These are phyloP conservation scores for Rousettus madagascariensis DNA, from an alignment of 2,797 vertebrate genomes.

Conservation along the genomic window DNA sequence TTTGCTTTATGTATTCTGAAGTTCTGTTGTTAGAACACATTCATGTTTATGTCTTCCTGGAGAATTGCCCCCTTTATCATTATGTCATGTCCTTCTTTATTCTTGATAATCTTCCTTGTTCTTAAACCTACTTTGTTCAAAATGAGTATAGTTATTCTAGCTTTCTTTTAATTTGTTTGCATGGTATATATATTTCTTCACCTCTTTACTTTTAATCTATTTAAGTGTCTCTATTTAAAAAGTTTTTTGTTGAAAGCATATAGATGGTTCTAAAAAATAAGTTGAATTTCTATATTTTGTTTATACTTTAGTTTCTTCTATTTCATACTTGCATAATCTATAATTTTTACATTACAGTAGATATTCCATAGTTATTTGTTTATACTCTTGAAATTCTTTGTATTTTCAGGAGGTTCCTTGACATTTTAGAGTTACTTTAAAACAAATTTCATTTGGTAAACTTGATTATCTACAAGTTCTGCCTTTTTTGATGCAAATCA, in stretches of 20 bases:
- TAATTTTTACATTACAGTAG: not conserved
- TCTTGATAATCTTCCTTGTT: not conserved
- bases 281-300: not conserved
- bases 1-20: not conserved
- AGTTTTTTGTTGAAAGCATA: not conserved
- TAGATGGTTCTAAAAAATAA: not conserved
- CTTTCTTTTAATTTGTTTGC: not conserved
- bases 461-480: not conserved
- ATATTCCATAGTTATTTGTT: not conserved
- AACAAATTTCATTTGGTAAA: constrained; percentile 18
- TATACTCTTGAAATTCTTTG: not conserved
- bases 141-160: not conserved
- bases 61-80: not conserved
- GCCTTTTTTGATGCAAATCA: not conserved
- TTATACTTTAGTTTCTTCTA: not conserved
- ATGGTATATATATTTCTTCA: not conserved
- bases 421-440: constrained; percentile 11
- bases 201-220: not conserved
- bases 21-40: not conserved
- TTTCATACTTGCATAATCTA: not conserved
- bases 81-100: not conserved
- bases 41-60: not conserved
- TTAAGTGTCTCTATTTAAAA: not conserved
- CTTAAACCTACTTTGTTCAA: not conserved
- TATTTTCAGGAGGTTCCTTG: not conserved